Percentiles rank a stretch among this genome's conserved stretches.
Evolutionary conservation across 2,113 vertebrate species (phyloP).

Genomic region (Amphiprion percula): DNA sequence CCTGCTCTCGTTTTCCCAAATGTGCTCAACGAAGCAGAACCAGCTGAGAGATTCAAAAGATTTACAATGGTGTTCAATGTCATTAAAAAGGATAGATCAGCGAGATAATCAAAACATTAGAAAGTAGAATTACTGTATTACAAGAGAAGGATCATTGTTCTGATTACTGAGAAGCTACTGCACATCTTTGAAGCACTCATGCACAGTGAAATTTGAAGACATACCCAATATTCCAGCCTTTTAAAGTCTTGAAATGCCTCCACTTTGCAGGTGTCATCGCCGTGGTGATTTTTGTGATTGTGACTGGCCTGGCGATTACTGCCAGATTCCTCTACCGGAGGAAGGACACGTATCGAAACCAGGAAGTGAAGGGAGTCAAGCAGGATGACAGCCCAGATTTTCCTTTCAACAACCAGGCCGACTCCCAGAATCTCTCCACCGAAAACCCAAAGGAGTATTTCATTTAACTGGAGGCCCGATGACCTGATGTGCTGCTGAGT

Average conservation of each 20-base stretch:
- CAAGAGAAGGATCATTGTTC: too few species aligned
- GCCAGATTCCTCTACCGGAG: slow-evolving; percentile 88
- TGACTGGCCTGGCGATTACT: slow-evolving; percentile 87
- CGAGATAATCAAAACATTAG: slow-evolving; percentile 17
- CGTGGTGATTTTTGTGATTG: slow-evolving; percentile 90
- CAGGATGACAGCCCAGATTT: slow-evolving; percentile 88
- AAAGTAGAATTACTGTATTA: neutral
- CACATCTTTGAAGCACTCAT: too few species aligned
- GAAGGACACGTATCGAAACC: slow-evolving; percentile 89
- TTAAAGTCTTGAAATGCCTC: neutral
- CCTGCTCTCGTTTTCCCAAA: slow-evolving; percentile 50
- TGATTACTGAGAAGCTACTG: too few species aligned
- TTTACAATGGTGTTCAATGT: slow-evolving; percentile 30
- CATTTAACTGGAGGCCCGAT: slow-evolving; percentile 83
- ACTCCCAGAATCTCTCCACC: slow-evolving; percentile 84
- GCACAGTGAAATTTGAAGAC: neutral
- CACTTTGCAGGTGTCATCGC: slow-evolving; percentile 90
- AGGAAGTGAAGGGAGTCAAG: slow-evolving; percentile 87
- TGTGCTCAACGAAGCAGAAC: slow-evolving; percentile 19
- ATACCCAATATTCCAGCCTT: neutral
- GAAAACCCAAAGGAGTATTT: slow-evolving; percentile 96
- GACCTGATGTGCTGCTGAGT: neutral
- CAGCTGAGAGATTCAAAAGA: slow-evolving; percentile 13
- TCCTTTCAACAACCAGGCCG: slow-evolving; percentile 88
- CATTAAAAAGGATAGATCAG: slow-evolving; percentile 13